Percentiles rank a stretch among this genome's conserved stretches.
Conservation (phyloP, 2,888 invertebrate species). For the Leptopilina myrica region DNA sequence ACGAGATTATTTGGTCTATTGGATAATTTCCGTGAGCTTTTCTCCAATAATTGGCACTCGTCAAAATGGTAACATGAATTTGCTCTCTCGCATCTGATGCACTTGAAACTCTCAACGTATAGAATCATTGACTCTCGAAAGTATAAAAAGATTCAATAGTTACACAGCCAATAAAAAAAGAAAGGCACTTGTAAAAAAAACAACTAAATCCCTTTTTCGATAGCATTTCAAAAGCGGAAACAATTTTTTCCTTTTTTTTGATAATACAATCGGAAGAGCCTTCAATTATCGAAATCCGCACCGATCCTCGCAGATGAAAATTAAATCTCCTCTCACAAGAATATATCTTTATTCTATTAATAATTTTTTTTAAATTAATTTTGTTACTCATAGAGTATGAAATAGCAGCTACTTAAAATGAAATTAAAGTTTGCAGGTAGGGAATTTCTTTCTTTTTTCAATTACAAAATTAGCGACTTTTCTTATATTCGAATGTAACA, state of each 20-base stretch:
- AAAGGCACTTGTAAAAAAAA: neutral
- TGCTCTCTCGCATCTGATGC: neutral
- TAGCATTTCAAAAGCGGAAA: neutral
- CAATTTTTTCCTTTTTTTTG: neutral
- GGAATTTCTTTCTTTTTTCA: too few species aligned
- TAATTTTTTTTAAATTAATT: too few species aligned
- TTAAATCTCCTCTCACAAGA: neutral
- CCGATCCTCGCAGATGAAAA: neutral
- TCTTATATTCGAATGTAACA: too few species aligned
- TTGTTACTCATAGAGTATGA: too few species aligned
- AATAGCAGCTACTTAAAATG: too few species aligned
- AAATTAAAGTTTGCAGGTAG: too few species aligned
- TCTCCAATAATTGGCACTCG: conserved; percentile 12
- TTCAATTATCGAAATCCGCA: neutral
- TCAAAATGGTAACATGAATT: conserved; percentile 1
- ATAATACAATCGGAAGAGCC: neutral
- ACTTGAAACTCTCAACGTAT: neutral
- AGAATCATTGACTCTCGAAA: conserved; percentile 1
- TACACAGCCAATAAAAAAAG: neutral
- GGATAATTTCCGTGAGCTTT: conserved; percentile 1
- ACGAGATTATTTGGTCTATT: conserved; percentile 9
- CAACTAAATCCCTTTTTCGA: neutral
- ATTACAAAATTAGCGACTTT: too few species aligned
- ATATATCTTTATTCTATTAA: too few species aligned
- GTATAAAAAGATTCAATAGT: neutral